Percentiles rank a stretch among this genome's conserved stretches.
Conservation (phyloP, 2,113 vertebrate genomes). For the Clarias macrocephalus region DNA sequence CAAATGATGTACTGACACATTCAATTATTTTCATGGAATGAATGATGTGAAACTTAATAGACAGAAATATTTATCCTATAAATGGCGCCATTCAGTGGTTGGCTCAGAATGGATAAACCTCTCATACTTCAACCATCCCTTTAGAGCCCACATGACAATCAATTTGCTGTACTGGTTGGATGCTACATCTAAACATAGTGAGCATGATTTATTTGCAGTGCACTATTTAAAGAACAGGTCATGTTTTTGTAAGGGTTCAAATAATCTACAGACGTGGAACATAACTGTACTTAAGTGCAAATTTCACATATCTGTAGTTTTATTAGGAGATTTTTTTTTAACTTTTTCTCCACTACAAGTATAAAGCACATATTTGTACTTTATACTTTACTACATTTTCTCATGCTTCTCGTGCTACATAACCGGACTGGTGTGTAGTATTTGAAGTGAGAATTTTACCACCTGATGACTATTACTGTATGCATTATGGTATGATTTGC, state of each 20-base stretch:
- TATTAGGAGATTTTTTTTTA: too few relatives aligned
- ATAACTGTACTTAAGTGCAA: too few relatives aligned
- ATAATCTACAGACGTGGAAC: constrained; percentile 53
- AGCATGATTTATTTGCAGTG: background rate
- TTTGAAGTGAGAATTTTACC: too few relatives aligned
- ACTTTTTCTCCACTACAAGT: too few relatives aligned
- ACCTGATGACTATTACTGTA: too few relatives aligned
- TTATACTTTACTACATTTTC: too few relatives aligned
- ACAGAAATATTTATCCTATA: constrained; percentile 36
- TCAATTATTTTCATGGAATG: background rate
- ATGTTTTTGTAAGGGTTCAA: constrained; percentile 39
- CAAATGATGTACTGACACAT: background rate
- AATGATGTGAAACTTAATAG: background rate
- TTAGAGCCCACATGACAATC: constrained; percentile 56
- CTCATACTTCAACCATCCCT: constrained; percentile 67
- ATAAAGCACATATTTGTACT: too few relatives aligned
- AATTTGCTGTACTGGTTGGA: constrained; percentile 51
- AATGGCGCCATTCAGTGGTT: constrained; percentile 40
- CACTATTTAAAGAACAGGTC: background rate
- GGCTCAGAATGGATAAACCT: constrained; percentile 58
- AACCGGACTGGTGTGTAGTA: too few relatives aligned
- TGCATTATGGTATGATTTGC: too few relatives aligned
- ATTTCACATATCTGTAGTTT: too few relatives aligned
- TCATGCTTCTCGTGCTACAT: too few relatives aligned
- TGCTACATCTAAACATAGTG: background rate